Evolutionary conservation across 2,888 invertebrate species (phyloP).

Genomic region (Drosophila algonquin): DNA sequence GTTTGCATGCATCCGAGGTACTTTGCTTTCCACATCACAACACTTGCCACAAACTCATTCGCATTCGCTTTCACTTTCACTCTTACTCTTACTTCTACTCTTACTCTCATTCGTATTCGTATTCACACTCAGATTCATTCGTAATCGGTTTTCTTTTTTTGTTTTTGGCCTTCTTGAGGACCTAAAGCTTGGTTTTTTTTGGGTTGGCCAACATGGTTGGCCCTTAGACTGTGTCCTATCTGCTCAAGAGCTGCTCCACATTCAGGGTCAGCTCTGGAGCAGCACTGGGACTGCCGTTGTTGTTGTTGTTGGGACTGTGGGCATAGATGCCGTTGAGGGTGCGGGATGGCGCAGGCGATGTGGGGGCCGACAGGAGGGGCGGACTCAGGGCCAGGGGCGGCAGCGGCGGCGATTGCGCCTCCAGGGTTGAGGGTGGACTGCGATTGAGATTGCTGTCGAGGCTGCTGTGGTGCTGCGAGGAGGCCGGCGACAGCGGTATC

Average conservation of each 20-base stretch:
- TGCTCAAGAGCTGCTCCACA: conserved; percentile 79
- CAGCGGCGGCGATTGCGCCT: conserved; percentile 70
- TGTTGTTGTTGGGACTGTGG: conserved; percentile 42
- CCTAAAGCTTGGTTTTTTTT: conserved; percentile 55
- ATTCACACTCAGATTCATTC: background rate
- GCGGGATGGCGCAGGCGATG: conserved; percentile 79
- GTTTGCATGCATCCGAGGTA: conserved; percentile 66
- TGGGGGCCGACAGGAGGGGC: conserved; percentile 73
- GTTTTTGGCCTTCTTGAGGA: conserved; percentile 23
- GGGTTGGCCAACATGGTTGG: conserved; percentile 12
- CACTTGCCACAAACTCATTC: conserved; percentile 45
- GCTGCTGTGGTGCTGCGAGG: conserved; percentile 83
- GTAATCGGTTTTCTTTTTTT: conserved; percentile 23
- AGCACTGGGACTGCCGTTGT: conserved; percentile 40
- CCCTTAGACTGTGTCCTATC: conserved; percentile 83
- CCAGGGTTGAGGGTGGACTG: conserved; percentile 82
- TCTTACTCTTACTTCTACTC: background rate
- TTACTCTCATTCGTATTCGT: background rate
- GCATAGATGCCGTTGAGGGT: conserved; percentile 68
- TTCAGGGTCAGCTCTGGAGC: conserved; percentile 80
- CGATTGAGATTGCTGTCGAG: conserved; percentile 83
- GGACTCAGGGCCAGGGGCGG: conserved; percentile 37
- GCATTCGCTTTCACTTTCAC: conserved; percentile 17
- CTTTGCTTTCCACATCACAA: conserved; percentile 69
- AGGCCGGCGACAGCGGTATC: conserved; percentile 85